Percentiles rank a stretch among this genome's conserved stretches.
These are phyloP conservation scores for Cephus pulcher DNA, from an alignment of 2,888 invertebrate species.

Conservation along the genomic window DNA sequence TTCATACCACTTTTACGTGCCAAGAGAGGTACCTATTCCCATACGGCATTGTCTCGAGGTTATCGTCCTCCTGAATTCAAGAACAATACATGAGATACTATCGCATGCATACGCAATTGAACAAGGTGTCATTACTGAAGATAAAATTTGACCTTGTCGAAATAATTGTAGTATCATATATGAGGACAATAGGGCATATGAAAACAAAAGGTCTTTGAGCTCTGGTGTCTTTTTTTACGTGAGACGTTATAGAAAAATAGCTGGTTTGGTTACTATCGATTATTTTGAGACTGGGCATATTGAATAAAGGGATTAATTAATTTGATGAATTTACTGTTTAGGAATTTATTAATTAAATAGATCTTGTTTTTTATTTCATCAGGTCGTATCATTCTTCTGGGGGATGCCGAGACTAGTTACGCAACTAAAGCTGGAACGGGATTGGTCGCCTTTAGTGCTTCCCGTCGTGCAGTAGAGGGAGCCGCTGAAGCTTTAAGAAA, in stretches of 20 bases:
- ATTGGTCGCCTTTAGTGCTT: constrained; percentile 71
- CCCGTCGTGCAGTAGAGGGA: constrained; percentile 83
- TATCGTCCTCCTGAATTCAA: neutral
- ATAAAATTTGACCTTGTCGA: neutral
- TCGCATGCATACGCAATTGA: neutral
- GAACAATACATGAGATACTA: neutral
- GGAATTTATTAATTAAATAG: neutral
- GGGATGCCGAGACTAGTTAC: constrained; percentile 56
- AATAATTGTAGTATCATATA: neutral
- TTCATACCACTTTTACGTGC: constrained; percentile 78
- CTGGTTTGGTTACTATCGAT: neutral
- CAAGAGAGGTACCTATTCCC: constrained; percentile 59
- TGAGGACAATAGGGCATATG: neutral
- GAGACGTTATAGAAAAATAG: neutral
- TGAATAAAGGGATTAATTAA: neutral
- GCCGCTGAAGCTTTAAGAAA: constrained; percentile 80
- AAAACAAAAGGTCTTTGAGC: neutral
- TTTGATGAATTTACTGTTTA: neutral
- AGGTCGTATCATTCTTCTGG: constrained; percentile 58
- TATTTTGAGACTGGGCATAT: neutral
- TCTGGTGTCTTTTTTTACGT: neutral
- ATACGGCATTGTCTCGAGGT: neutral
- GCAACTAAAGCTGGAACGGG: constrained; percentile 68
- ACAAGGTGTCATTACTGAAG: neutral
- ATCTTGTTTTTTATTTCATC: constrained; percentile 11